phyloP scores from a whole-genome alignment of 2,888 invertebrate species.

The Coelopa pilipes region DNA sequence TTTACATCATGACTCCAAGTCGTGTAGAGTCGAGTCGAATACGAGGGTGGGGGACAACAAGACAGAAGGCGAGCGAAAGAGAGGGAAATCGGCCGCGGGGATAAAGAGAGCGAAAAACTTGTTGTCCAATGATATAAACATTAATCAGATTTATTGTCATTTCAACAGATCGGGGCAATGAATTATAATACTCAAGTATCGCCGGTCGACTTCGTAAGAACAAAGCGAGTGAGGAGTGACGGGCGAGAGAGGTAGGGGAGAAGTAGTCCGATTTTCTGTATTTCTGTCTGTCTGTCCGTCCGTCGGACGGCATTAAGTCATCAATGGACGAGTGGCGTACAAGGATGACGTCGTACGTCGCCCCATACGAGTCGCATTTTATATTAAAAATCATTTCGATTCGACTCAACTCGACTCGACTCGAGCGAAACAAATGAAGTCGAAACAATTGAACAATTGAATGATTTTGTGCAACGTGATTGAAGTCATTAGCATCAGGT shows the following conservation, averaged over 20 bases:
- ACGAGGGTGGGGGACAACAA: too few relatives aligned
- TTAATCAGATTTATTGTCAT: conserved; percentile 32
- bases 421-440: conserved; percentile 9
- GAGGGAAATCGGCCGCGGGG: too few relatives aligned
- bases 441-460: background rate
- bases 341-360: conserved; percentile 10
- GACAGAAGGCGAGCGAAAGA: too few relatives aligned
- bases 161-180: conserved; percentile 4
- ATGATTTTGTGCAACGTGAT: conserved; percentile 19
- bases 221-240: too few relatives aligned
- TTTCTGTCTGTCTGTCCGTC: background rate
- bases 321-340: conserved; percentile 2
- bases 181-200: conserved; percentile 19
- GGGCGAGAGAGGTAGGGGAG: too few relatives aligned
- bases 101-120: background rate
- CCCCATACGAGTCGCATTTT: background rate
- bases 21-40: too few relatives aligned
- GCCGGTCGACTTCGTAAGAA: background rate
- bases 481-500: conserved; percentile 13
- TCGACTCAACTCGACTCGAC: background rate
- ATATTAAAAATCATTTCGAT: background rate
- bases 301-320: conserved; percentile 5
- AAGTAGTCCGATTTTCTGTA: background rate
- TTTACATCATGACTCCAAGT: background rate
- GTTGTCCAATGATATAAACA: conserved; percentile 11